Base-by-base conservation (phyloP, 2,113 vertebrate species). In the Rousettus leschenaultii region DNA sequence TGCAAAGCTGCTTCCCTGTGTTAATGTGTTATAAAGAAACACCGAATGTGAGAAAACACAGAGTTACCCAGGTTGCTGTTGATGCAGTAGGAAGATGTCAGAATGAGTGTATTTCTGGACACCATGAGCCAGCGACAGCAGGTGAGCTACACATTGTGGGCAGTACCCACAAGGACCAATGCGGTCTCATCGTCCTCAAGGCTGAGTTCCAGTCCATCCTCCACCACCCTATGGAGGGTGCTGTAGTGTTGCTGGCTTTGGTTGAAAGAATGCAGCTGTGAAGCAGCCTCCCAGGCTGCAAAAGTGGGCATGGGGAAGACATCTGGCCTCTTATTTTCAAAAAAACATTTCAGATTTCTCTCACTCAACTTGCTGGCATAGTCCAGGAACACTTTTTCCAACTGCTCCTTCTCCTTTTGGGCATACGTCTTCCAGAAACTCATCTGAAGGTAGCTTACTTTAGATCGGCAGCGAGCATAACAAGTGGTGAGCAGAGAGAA, bases 391-490 rank as follows among this genome's bases (percentile, higher is more conserved):
- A 97, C 98, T 53, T 97, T 97, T 57, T 99, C 98, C 61, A 99
- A 93, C 48, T 99, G 98, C n/a, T 98, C 97, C 68, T 97, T 98
- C 97, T 99, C 99, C 6, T 98, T 99, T 48, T 99, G 95, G 6
- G 92, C 70, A 0, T 99, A 99, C 0, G 80, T 95, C 98, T 83
- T 99, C 99, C 99, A 99, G 97, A 99, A 99, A 97, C 93, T 99
- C 88, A 99, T 97, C 97, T 99, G 99, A 38, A 99, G 98, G 97
- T 99, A 99, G 97, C 99, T 99, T 96, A 99, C 98, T 75, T 99
- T 99, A 0, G 99, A 99, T 38, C 97, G 97, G 97, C 99, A 99
- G 38, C 98, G 99, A 74, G 98, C 98, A 84, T 98, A 95, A 80
- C 99, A 99, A 26, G 96, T 98, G 33, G 98, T 94, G 82, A 99